phyloP scores from a whole-genome alignment of 2,797 vertebrate species.

The Mus spretus region DNA sequence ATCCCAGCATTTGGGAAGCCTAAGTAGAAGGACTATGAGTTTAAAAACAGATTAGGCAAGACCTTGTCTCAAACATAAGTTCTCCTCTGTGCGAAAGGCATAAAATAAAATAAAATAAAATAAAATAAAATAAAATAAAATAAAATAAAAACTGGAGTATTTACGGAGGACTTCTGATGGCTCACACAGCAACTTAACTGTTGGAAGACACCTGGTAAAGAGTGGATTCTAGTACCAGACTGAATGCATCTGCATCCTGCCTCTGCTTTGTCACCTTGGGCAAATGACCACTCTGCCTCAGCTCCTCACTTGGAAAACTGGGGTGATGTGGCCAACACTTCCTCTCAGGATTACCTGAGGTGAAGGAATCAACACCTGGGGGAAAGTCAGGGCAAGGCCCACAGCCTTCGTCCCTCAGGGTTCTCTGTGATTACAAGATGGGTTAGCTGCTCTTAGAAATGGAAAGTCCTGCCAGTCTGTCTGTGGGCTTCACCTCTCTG shows the following conservation, averaged over 20 bases:
- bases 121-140: too few relatives aligned
- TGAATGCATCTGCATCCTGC: background rate
- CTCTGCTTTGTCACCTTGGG: background rate
- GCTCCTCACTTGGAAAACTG: background rate
- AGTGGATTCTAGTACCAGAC: background rate
- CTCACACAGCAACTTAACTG: background rate
- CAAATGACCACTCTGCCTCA: background rate
- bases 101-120: too few relatives aligned
- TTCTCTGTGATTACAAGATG: background rate
- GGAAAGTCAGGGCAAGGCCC: background rate
- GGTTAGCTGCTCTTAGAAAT: too few relatives aligned
- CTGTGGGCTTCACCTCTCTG: background rate
- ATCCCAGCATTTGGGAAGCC: background rate
- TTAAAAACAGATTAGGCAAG: background rate
- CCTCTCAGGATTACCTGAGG: background rate
- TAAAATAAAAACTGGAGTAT: background rate
- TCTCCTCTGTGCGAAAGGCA: slow-evolving; percentile 52
- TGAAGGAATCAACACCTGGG: background rate
- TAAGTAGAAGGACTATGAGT: background rate
- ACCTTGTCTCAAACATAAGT: background rate
- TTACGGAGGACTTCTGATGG: background rate
- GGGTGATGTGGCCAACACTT: background rate
- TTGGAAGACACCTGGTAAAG: too few relatives aligned
- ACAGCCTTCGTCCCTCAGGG: background rate
- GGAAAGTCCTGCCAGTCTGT: too few relatives aligned